These are phyloP conservation scores for Laspeyria flexula DNA, from an alignment of 2,888 invertebrate genomes.

Conservation along the genomic window DNA sequence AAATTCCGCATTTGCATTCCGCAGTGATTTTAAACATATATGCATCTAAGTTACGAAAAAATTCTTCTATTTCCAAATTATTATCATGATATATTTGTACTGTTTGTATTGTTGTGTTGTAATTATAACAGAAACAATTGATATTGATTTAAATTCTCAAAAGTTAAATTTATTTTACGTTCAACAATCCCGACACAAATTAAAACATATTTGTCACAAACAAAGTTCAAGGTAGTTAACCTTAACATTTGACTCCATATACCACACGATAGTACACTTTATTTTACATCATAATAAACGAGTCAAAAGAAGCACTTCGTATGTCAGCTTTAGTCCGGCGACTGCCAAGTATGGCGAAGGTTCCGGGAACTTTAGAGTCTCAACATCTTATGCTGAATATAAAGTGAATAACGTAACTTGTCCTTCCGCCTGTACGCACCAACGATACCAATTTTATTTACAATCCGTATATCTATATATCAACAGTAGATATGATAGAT, in stretches of 20 bases:
- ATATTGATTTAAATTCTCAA: too few species aligned
- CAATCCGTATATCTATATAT: too few species aligned
- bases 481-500: too few species aligned
- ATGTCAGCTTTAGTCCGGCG: conserved; percentile 45
- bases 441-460: conserved; percentile 20
- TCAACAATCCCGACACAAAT: too few species aligned
- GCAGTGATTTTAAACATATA: too few species aligned
- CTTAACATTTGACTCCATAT: conserved; percentile 4
- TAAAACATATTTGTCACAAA: neutral
- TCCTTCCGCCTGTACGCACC: conserved; percentile 59
- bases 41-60: too few species aligned
- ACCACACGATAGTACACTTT: conserved; percentile 16
- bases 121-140: too few species aligned
- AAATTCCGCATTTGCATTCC: too few species aligned
- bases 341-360: conserved; percentile 56
- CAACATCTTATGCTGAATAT: conserved; percentile 64
- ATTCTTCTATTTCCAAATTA: too few species aligned
- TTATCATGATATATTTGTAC: too few species aligned
- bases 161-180: too few species aligned
- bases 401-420: conserved; percentile 66
- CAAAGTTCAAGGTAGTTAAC: conserved; percentile 12
- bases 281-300: conserved; percentile 36
- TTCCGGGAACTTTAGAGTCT: conserved; percentile 70
- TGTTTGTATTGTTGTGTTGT: too few species aligned
- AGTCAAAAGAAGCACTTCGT: conserved; percentile 50